phyloP scores from a whole-genome alignment of 2,113 vertebrate species.

The Steatornis caripensis region DNA sequence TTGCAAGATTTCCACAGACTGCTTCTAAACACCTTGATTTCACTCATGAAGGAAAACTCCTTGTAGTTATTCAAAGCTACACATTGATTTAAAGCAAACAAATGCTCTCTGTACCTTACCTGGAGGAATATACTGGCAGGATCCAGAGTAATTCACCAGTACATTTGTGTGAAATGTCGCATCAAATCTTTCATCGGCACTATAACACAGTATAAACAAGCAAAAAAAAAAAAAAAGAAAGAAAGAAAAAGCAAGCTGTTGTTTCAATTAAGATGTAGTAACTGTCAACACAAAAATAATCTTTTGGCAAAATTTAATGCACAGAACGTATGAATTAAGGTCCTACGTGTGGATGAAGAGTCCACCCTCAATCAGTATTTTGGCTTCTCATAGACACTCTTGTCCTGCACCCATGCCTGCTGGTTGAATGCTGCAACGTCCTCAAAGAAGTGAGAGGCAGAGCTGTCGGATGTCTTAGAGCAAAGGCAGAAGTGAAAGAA shows the following conservation, averaged over 20 bases:
- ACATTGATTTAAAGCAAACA: neutral
- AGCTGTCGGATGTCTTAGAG: neutral
- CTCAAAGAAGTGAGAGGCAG: neutral
- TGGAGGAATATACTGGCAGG: slow-evolving; percentile 90
- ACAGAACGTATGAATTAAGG: neutral
- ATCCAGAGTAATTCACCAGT: slow-evolving; percentile 83
- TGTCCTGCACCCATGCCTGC: neutral
- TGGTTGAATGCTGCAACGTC: too few relatives aligned
- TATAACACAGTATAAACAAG: slow-evolving; percentile 48
- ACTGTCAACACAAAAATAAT: neutral
- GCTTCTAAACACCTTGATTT: neutral
- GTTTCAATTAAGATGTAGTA: neutral
- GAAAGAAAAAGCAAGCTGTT: neutral
- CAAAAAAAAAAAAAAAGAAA: neutral
- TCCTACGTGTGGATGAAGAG: neutral
- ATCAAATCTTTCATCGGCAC: slow-evolving; percentile 90
- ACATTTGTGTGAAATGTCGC: slow-evolving; percentile 91
- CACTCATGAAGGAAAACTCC: neutral
- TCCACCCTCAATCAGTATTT: neutral
- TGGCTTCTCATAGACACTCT: neutral
- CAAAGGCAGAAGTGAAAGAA: neutral
- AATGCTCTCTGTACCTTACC: slow-evolving; percentile 66
- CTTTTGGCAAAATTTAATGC: neutral
- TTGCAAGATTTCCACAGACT: neutral
- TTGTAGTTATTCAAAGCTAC: neutral